These are phyloP conservation scores for Rhynchotus rufescens DNA, from an alignment of 2,797 vertebrate species.

Conservation along the genomic window DNA sequence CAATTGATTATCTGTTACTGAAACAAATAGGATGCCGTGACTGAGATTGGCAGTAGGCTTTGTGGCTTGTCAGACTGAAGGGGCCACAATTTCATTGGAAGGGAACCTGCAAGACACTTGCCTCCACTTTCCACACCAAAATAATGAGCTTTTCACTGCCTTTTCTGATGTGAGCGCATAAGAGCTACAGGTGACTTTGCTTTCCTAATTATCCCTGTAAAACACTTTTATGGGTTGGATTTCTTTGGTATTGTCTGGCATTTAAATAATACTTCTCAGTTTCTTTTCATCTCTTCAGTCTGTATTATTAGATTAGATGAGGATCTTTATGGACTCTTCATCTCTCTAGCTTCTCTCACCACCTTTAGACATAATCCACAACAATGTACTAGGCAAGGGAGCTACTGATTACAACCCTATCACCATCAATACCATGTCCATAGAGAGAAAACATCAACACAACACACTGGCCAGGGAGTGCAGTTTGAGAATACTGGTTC, in stretches of 20 bases:
- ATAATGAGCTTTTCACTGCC: neutral
- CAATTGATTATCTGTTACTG: neutral
- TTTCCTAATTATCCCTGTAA: conserved; percentile 28
- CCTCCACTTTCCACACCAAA: neutral
- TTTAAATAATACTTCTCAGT: conserved; percentile 17
- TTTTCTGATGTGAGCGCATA: neutral
- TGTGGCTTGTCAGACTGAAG: neutral
- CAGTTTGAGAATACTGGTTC: conserved; percentile 20
- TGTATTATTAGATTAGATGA: conserved; percentile 20
- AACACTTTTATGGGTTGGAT: neutral
- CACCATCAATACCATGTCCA: neutral
- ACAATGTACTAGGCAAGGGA: neutral
- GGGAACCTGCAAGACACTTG: neutral
- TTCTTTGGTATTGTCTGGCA: neutral
- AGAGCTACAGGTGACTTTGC: neutral
- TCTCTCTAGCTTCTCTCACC: conserved; percentile 40
- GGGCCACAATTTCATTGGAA: neutral
- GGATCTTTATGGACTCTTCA: neutral
- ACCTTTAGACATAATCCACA: conserved; percentile 24
- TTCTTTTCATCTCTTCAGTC: conserved; percentile 9
- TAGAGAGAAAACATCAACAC: neutral
- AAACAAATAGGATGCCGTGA: neutral
- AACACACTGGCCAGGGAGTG: conserved; percentile 37
- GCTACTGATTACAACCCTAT: conserved; percentile 5
- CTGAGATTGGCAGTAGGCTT: neutral